Base-by-base conservation (phyloP, 2,113 vertebrate genomes). In the Zootoca vivipara region DNA sequence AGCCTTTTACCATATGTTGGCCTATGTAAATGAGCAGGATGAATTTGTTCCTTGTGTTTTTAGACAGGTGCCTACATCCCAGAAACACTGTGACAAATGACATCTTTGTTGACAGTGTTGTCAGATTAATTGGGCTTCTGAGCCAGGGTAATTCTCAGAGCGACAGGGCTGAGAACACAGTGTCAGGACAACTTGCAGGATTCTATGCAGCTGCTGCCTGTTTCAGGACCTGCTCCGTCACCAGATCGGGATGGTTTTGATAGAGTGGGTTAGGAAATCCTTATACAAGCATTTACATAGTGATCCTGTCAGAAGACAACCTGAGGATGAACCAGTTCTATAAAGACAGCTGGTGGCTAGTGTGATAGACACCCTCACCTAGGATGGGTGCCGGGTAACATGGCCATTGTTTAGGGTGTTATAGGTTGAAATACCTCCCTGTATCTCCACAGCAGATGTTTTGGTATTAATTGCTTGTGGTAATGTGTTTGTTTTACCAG, bases 1-100 rank as follows among this genome's bases (percentile, higher is more conserved):
- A 93, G 89, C 82, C 89, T 91, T 94, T 93, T 91, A n/a, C 96
- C 96, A 96, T 96, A 96, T 97, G 97, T 91, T 96, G 87, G 88
- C 40, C 95, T 93, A 95, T 95, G 91, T 33, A 96, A 96, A 96
- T 95, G 86, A 95, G 92, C 90, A 65, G 72, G 87, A 80, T 96
- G 96, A 95, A 93, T 90, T 97, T 94, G 96, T 97, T 92, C 93
- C 6, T 77, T 78, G 35, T 74, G 1, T 87, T 90, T 52, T 95
- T 89, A 93, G 94, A 94, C 96, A 96, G 96, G 95, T 97, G 96
- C 93, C 94, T 91, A 90, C 90, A 88, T 90, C 88, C 93, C 93
- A 92, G 93, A 96, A 92, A 92, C 78, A 92, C 88, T 89, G 84
- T 81, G 86, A 94, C 89, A 1, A 82, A 70, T 96, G 96, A 96